These are phyloP conservation scores for Amia ocellicauda DNA, from an alignment of 2,113 vertebrate genomes.

Conservation along the genomic window DNA sequence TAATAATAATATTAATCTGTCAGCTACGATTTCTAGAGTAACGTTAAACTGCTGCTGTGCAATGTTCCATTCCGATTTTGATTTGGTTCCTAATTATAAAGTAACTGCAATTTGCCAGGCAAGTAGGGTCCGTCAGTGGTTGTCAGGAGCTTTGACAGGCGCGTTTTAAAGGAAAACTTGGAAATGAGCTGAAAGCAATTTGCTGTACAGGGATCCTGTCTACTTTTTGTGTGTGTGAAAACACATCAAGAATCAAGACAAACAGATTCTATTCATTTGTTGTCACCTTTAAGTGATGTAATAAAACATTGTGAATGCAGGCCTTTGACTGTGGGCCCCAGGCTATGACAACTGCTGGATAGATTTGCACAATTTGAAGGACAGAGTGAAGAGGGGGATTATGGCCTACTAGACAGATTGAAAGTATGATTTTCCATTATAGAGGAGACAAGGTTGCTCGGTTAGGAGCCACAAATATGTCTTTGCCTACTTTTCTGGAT, in stretches of 20 bases:
- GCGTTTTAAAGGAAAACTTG: constrained; percentile 33
- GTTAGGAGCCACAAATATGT: constrained; percentile 28
- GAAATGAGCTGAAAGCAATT: constrained; percentile 41
- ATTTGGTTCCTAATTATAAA: constrained; percentile 42
- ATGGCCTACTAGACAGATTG: constrained; percentile 73
- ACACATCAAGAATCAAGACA: constrained; percentile 43
- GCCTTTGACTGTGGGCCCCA: constrained; percentile 33
- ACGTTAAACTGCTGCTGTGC: constrained; percentile 49
- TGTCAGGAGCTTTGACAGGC: constrained; percentile 42
- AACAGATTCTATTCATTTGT: constrained; percentile 64
- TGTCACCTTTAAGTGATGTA: constrained; percentile 70
- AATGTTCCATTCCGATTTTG: constrained; percentile 31
- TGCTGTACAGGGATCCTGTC: constrained; percentile 44
- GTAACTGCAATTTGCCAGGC: constrained; percentile 51
- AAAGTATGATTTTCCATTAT: constrained; percentile 75
- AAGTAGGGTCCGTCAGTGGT: constrained; percentile 34
- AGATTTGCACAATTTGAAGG: constrained; percentile 33
- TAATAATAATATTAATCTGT: constrained; percentile 58
- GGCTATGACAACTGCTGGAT: constrained; percentile 14
- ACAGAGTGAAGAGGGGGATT: constrained; percentile 58
- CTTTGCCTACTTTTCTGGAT: constrained; percentile 62
- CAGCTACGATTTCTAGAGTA: constrained; percentile 30
- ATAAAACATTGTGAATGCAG: constrained; percentile 49
- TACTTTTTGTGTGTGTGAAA: constrained; percentile 26
- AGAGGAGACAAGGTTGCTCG: constrained; percentile 26